phyloP scores from a whole-genome alignment of 2,113 vertebrate genomes.

The Sarotherodon lohbergeri region DNA sequence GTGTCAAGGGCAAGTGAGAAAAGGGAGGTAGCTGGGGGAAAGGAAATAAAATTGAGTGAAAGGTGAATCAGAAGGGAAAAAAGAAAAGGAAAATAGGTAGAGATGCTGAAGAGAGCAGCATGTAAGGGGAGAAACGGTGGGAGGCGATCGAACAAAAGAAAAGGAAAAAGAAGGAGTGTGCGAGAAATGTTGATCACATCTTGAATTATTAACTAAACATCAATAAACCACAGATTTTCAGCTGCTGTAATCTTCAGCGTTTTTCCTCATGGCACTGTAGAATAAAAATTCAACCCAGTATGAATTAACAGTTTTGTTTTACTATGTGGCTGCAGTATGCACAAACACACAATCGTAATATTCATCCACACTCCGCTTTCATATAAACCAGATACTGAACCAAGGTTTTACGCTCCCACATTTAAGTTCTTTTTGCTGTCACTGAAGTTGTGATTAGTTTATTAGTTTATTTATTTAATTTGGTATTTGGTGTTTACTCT shows the following conservation, averaged over 20 bases:
- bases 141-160: neutral
- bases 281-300: neutral
- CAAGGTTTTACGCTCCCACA: neutral
- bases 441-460: neutral
- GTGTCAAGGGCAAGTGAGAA: neutral
- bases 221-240: neutral
- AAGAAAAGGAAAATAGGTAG: neutral
- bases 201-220: neutral
- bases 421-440: neutral
- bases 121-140: neutral
- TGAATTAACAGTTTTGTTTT: neutral
- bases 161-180: neutral
- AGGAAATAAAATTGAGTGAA: neutral
- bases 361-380: neutral
- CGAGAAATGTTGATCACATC: neutral
- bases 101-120: neutral
- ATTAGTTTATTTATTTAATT: neutral
- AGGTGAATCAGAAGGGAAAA: neutral
- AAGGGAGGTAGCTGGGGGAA: neutral
- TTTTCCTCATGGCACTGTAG: neutral
- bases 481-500: neutral
- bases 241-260: neutral
- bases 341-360: neutral
- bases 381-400: neutral
- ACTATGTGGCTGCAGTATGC: neutral